These are phyloP conservation scores for Temnopleurus reevesii DNA, from an alignment of 53 echinoderm and acorn worm species.

Conservation along the genomic window DNA sequence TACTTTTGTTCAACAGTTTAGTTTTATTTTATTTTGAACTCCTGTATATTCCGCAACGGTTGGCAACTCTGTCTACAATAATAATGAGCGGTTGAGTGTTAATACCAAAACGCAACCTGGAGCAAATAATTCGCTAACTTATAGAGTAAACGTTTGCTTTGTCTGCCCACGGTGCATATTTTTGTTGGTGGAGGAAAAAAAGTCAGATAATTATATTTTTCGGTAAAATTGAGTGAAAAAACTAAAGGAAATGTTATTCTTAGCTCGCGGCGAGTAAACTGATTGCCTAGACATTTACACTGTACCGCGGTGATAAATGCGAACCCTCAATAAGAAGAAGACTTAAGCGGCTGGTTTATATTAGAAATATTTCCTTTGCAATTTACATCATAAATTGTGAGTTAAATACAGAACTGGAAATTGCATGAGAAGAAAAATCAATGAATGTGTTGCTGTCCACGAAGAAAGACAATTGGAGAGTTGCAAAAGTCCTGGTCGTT, in stretches of 20 bases:
- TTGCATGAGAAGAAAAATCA: background rate
- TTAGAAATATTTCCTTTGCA: background rate
- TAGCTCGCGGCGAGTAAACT: background rate
- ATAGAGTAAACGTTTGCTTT: too few species aligned
- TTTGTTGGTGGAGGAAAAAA: background rate
- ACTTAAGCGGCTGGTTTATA: background rate
- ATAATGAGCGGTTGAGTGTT: too few species aligned
- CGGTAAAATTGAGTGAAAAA: background rate
- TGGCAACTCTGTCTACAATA: too few species aligned
- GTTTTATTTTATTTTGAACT: too few species aligned
- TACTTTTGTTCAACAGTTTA: too few species aligned
- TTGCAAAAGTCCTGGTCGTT: too few species aligned
- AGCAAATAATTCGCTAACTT: too few species aligned
- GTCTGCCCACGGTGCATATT: background rate
- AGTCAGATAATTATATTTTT: background rate
- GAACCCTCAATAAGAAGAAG: background rate
- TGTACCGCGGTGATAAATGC: background rate
- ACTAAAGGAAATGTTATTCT: background rate
- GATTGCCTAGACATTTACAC: background rate
- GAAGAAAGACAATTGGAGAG: too few species aligned
- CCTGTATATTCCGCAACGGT: too few species aligned
- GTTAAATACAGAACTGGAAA: background rate
- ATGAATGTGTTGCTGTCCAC: too few species aligned
- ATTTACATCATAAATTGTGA: background rate
- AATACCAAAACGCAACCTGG: too few species aligned